A percentile compares a stretch with the other conserved stretches of the same genome.
These are phyloP conservation scores for Hetaerina americana DNA, from an alignment of 1,140 invertebrate species.

Conservation along the genomic window DNA sequence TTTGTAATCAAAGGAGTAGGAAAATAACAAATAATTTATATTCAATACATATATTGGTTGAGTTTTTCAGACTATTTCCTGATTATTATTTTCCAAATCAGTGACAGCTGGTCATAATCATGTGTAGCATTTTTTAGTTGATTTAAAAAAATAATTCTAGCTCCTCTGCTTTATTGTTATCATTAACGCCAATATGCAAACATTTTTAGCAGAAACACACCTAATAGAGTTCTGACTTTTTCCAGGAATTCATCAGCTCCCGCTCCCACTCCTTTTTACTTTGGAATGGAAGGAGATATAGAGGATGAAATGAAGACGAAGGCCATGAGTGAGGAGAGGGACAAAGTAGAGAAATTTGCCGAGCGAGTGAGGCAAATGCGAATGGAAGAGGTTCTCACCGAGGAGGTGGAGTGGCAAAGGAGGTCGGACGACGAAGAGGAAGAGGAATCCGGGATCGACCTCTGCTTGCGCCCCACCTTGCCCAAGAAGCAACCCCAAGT, in stretches of 20 bases:
- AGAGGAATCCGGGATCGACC: constrained; percentile 39
- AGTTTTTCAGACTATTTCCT: too few relatives aligned
- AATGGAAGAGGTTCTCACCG: background rate
- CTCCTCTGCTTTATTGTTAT: too few relatives aligned
- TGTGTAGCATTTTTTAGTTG: too few relatives aligned
- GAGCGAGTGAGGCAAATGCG: constrained; percentile 2
- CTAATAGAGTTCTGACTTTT: too few relatives aligned
- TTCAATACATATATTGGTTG: too few relatives aligned
- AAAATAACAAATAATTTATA: too few relatives aligned
- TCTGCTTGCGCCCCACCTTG: constrained; percentile 58
- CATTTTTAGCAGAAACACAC: too few relatives aligned
- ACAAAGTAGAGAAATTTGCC: constrained; percentile 31
- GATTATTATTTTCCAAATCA: too few relatives aligned
- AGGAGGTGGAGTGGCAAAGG: background rate
- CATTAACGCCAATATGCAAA: too few relatives aligned
- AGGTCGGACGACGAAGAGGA: constrained; percentile 1
- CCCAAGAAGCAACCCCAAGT: constrained; percentile 61
- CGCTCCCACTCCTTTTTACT: constrained; percentile 58
- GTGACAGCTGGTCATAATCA: too few relatives aligned
- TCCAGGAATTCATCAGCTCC: constrained; percentile 15
- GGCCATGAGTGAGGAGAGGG: constrained; percentile 18
- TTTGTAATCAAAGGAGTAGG: too few relatives aligned
- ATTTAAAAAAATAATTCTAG: too few relatives aligned
- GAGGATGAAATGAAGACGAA: constrained; percentile 8
- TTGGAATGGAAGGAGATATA: constrained; percentile 50